Base-by-base conservation (phyloP, 2,113 vertebrate species). In the Pleuronectes platessa region DNA sequence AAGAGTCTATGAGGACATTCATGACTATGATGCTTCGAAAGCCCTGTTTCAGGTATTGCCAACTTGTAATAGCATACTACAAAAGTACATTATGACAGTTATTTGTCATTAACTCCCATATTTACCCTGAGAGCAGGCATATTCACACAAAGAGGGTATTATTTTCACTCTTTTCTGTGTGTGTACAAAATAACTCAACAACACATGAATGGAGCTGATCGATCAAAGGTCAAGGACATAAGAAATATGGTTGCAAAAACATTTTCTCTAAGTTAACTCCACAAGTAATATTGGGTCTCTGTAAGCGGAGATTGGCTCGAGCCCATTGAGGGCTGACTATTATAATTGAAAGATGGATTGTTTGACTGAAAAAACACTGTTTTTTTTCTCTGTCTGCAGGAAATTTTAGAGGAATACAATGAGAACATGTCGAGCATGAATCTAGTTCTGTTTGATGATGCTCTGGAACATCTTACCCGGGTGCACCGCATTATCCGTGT, bases 321-420 rank as follows among this genome's bases (percentile, higher is more conserved):
- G 17, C 37, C 37, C 10, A 2, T 3, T 40, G 37, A 42, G 40
- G 9, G 40, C 14, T 59, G 26, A 31, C 5, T 31, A 6, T 5
- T 31, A 6, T 31, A 31, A 31, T 31, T 31, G 27, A 35, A 35
- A 7, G 17, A 8, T 12, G 59, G 18, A 63, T 21, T 14, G 23
- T 31, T 17, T 7, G n/a, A 53, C 56, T 71, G 31, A 71, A 17
- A 58, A 31, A 63, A 49, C 20, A 40, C 20, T 61, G 37, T 74
- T 73, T 5, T 14, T 49, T 18, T 15, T 49, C 47, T 42, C 11
- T 15, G 63, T 62, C 51, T 82, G 24, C 85, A 99, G 98, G 97
- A 97, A 81, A 96, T 98, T 71, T 92, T 99, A 2, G 97, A 98
- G n/a, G 97, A 98, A 72, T 99, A 97, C 89, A 99, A 98, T 0